phyloP scores from a whole-genome alignment of 2,888 invertebrate species.

The Mythimna pallens region DNA sequence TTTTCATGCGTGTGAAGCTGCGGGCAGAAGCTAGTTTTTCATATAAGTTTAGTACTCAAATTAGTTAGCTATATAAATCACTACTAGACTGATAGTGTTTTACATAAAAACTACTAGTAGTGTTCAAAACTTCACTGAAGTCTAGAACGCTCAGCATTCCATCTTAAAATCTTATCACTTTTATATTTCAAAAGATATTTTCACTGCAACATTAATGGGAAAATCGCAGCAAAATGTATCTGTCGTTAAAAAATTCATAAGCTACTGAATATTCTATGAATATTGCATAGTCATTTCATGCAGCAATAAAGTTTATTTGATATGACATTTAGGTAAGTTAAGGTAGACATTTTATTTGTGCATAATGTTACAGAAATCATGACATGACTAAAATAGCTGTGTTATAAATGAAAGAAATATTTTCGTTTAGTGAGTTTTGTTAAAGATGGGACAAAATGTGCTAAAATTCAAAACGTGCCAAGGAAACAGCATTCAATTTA shows the following conservation, averaged over 20 bases:
- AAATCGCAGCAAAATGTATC: constrained; percentile 47
- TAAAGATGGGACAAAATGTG: neutral
- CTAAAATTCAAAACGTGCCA: neutral
- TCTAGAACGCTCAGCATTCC: neutral
- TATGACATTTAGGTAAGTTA: constrained; percentile 38
- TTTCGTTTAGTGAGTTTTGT: neutral
- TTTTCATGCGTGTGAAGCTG: too few species aligned
- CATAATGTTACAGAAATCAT: neutral
- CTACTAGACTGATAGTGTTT: too few species aligned
- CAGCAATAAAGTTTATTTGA: constrained; percentile 60
- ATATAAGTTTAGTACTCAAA: too few species aligned
- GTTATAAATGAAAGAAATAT: neutral
- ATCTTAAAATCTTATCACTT: constrained; percentile 22
- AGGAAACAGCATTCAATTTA: neutral
- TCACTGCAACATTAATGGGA: constrained; percentile 20
- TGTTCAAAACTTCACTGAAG: too few species aligned
- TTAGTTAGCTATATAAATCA: too few species aligned
- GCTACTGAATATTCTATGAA: constrained; percentile 67
- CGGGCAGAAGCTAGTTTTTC: too few species aligned
- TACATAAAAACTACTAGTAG: too few species aligned
- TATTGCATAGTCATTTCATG: constrained; percentile 63
- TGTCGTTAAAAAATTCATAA: constrained; percentile 64
- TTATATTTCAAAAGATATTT: constrained; percentile 13
- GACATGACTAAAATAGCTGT: constrained; percentile 8
- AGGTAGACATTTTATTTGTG: constrained; percentile 9